Conservation (phyloP, 2,113 vertebrate genomes). For the Chascanopsetta lugubris region DNA sequence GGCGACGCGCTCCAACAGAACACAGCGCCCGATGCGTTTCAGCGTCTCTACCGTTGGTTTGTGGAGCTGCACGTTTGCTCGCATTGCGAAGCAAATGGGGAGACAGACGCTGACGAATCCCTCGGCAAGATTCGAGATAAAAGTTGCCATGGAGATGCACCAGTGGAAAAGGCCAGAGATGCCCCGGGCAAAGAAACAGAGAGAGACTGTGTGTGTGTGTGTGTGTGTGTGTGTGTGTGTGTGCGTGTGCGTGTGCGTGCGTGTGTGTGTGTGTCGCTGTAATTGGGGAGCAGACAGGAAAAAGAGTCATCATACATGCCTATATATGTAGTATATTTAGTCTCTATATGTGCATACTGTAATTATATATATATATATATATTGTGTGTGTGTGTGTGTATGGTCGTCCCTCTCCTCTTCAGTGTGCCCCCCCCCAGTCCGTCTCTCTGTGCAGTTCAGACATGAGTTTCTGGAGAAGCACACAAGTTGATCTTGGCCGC, state of each 20-base stretch:
- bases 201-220: slow-evolving; percentile 45
- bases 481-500: slow-evolving; percentile 63
- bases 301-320: slow-evolving; percentile 17
- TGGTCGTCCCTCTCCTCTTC: background rate
- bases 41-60: background rate
- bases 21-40: no score
- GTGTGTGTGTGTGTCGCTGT: slow-evolving; percentile 47
- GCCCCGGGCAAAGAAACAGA: background rate
- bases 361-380: background rate
- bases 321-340: background rate
- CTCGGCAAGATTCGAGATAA: slow-evolving; percentile 60
- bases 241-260: slow-evolving; percentile 53
- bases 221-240: slow-evolving; percentile 61
- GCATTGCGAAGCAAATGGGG: background rate
- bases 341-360: background rate
- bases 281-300: background rate
- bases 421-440: background rate
- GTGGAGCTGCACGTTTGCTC: no score
- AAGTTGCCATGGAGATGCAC: slow-evolving; percentile 74
- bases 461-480: slow-evolving; percentile 46
- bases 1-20: no score
- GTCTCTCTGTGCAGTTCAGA: slow-evolving; percentile 2
- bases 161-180: slow-evolving; percentile 8
- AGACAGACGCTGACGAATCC: background rate
- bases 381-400: slow-evolving; percentile 6